Base-by-base conservation (phyloP, 1,140 invertebrate genomes). In the Brachionus sp. region DNA sequence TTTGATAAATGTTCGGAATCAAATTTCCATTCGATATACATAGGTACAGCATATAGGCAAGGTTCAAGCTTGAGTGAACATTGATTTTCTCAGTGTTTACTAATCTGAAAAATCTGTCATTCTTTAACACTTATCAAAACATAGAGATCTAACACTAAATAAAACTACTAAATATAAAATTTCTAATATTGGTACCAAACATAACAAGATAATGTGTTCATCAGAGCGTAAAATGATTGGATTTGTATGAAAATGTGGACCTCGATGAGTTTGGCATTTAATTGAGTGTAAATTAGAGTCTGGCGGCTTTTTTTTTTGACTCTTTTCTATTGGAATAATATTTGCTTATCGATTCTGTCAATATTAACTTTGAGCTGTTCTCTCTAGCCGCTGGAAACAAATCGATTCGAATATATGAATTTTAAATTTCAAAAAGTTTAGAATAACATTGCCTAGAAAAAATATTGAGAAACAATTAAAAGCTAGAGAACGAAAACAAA, bases 81-180 rank as follows among this genome's bases (percentile, higher is more conserved):
- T 73, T 44, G 13, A 39, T 68, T 68, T 33, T 68, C 12, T 37
- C 35, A 16, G 33, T 73, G 19, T 73, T 73, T 73, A 16, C 16
- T 73, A 73, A 73, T 73, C 68, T 16, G 37, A 73, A 73, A 73
- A 73, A 73, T 73, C 68, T 73, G 68, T 42, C 68, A 73, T 73
- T 73, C 68, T 68, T 0, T 68, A 35, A 35, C 29, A 39, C 37
- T 73, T 73, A 37, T 73, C 33, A 23, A 42, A 39, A 39, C 68
- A 73, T 39, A 39, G 7, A 73, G 37, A 73, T 73, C 68, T 39
- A 39, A 42, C 68, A 73, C 19, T 23, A 73, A 73, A 23, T 16
- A 16, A 35, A 73, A 73, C 33, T 42, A 39, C 33, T 37, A 73
- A 12, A 39, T 73, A 73, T 73, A 39, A 44, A 66, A 66, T 66